These are phyloP conservation scores for Aurelia sp. DNA, from an alignment of 30 jellyfish, hydroid and myxozoan species.

Conservation along the genomic window DNA sequence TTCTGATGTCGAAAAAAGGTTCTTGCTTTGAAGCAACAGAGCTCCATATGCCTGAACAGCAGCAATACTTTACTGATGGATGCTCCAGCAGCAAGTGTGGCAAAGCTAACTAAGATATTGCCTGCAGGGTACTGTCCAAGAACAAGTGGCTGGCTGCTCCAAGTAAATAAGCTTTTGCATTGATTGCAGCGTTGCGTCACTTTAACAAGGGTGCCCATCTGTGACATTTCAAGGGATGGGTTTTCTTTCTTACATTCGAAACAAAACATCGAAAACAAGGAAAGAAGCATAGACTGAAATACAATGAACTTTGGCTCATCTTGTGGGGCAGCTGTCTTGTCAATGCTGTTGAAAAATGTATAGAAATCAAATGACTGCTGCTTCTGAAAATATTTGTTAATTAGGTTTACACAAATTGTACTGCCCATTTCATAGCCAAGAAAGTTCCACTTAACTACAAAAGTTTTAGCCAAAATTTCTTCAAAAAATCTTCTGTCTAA, in stretches of 20 bases:
- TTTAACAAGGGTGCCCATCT: slow-evolving; percentile 16
- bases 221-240: slow-evolving; percentile 7
- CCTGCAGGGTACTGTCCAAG: slow-evolving; percentile 38
- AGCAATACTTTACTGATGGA: slow-evolving; percentile 31
- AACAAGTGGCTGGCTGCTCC: slow-evolving; percentile 47
- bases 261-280: slow-evolving; percentile 1
- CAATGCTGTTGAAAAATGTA: too few relatives aligned
- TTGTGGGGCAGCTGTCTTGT: too few relatives aligned
- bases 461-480: too few relatives aligned
- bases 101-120: slow-evolving; percentile 21
- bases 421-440: too few relatives aligned
- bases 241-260: slow-evolving; percentile 6
- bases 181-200: slow-evolving; percentile 30
- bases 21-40: slow-evolving; percentile 13
- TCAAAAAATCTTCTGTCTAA: too few relatives aligned
- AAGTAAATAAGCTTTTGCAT: not conserved
- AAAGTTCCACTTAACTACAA: too few relatives aligned
- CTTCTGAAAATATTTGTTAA: too few relatives aligned
- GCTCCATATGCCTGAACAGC: slow-evolving; percentile 34
- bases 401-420: too few relatives aligned
- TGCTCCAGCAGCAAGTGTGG: slow-evolving; percentile 24
- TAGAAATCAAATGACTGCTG: too few relatives aligned
- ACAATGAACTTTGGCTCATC: too few relatives aligned
- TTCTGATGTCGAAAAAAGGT: slow-evolving; percentile 43
- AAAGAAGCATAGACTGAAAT: too few relatives aligned